Evolutionary conservation across 2,888 invertebrate species (phyloP).

Genomic region (Keiferia lycopersicella): DNA sequence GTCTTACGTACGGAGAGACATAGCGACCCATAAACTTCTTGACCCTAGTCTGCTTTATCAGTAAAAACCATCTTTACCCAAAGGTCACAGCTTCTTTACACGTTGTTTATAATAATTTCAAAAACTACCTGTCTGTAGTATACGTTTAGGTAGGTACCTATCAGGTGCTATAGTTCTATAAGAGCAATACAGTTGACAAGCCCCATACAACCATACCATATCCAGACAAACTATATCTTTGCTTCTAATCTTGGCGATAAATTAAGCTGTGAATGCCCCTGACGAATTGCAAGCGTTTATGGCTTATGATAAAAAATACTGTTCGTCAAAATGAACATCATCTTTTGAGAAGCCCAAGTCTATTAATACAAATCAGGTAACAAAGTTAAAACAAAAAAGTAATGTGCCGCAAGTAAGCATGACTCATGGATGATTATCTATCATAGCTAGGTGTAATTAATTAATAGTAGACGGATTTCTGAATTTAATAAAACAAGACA

Average conservation of each 20-base stretch:
- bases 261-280: conserved; percentile 28
- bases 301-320: conserved; percentile 19
- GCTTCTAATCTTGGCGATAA: conserved; percentile 28
- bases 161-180: no score
- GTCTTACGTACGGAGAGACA: no score
- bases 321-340: not conserved
- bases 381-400: not conserved
- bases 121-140: no score
- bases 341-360: not conserved
- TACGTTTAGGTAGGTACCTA: no score
- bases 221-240: conserved; percentile 27
- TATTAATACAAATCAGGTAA: not conserved
- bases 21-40: no score
- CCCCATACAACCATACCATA: no score
- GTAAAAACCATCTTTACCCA: no score
- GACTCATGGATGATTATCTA: not conserved
- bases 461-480: no score
- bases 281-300: conserved; percentile 18
- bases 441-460: not conserved
- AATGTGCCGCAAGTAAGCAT: not conserved
- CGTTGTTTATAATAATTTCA: no score
- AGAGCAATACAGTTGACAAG: no score
- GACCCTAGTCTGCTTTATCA: no score
- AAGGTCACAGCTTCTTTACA: no score
- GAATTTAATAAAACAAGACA: not conserved